A percentile compares a stretch with the other conserved stretches of the same genome.
phyloP scores from a whole-genome alignment of 2,888 invertebrate genomes.

The Leptinotarsa juncta region DNA sequence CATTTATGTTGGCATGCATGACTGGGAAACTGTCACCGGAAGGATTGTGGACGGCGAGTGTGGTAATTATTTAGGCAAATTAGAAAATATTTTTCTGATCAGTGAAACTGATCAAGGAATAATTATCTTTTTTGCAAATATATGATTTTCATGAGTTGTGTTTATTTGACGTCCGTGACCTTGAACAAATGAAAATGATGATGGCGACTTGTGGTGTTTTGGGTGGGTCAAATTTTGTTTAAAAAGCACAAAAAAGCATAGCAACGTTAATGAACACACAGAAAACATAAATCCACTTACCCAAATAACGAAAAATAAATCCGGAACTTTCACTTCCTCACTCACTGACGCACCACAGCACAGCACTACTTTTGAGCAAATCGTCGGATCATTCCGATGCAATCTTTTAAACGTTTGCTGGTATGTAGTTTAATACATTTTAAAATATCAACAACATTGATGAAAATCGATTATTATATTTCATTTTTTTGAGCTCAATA shows the following conservation, averaged over 20 bases:
- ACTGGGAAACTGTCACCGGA: slow-evolving; percentile 45
- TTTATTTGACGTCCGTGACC: slow-evolving; percentile 60
- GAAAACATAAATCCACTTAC: slow-evolving; percentile 54
- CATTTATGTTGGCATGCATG: slow-evolving; percentile 56
- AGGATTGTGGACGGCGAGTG: slow-evolving; percentile 37
- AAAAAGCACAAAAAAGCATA: slow-evolving; percentile 45
- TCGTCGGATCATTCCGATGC: slow-evolving; percentile 48
- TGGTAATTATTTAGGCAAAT: slow-evolving; percentile 38
- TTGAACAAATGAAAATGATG: slow-evolving; percentile 56
- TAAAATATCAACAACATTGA: slow-evolving; percentile 46
- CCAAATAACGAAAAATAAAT: slow-evolving; percentile 48
- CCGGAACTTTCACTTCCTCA: slow-evolving; percentile 44
- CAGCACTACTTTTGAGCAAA: slow-evolving; percentile 44
- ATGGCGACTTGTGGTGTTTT: slow-evolving; percentile 54
- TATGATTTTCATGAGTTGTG: slow-evolving; percentile 37
- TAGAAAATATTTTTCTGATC: slow-evolving; percentile 31
- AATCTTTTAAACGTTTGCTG: slow-evolving; percentile 43
- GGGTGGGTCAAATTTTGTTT: slow-evolving; percentile 58
- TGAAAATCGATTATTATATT: slow-evolving; percentile 36
- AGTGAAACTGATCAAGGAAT: slow-evolving; percentile 30
- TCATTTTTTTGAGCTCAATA: slow-evolving; percentile 54
- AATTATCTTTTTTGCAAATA: slow-evolving; percentile 34
- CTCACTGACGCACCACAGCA: slow-evolving; percentile 44
- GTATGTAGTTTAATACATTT: slow-evolving; percentile 43
- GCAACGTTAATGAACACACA: slow-evolving; percentile 37